Percentiles rank a stretch among this genome's conserved stretches.
phyloP scores from a whole-genome alignment of 2,888 invertebrate species.

The Petrolisthes cinctipes region DNA sequence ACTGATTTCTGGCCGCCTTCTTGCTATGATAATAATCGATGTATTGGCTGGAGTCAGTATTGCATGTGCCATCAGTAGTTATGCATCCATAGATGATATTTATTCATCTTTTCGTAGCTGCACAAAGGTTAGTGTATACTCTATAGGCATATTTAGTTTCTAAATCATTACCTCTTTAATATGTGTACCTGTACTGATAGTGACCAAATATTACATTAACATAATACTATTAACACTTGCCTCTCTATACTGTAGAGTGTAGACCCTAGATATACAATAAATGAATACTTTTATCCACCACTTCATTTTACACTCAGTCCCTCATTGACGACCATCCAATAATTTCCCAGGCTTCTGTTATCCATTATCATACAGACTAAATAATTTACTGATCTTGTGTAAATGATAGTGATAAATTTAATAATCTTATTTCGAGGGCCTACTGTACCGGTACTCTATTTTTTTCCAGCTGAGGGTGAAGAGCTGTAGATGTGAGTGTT shows the following conservation, averaged over 20 bases:
- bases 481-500: no score
- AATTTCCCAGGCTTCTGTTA: no score
- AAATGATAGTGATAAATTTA: no score
- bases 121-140: constrained; percentile 33
- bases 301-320: no score
- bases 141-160: no score
- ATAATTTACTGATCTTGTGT: no score
- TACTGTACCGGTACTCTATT: neutral
- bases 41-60: constrained; percentile 29
- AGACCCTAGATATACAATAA: no score
- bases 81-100: constrained; percentile 47
- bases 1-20: constrained; percentile 34
- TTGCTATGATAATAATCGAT: constrained; percentile 43
- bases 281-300: no score
- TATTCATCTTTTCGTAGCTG: constrained; percentile 45
- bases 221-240: neutral
- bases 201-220: neutral
- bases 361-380: no score
- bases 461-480: neutral
- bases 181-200: neutral
- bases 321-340: no score
- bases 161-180: no score
- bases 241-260: neutral
- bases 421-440: no score
- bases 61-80: constrained; percentile 31